Conservation (phyloP, 2,888 invertebrate genomes). For the Pheosia tremula region DNA sequence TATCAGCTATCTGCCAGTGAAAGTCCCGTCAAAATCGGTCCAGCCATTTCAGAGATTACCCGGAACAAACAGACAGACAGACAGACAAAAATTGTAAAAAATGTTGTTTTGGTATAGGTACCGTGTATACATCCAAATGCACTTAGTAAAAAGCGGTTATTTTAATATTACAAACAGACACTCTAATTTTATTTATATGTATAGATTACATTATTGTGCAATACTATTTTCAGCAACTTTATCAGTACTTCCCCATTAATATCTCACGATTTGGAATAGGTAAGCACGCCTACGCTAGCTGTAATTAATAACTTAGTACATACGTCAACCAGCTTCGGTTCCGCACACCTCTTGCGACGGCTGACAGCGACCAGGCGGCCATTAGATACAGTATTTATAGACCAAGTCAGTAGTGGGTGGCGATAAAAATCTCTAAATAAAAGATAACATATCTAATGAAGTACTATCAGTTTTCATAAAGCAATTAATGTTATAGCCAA, state of each 20-base stretch:
- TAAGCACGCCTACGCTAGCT: slow-evolving; percentile 48
- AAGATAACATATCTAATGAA: slow-evolving; percentile 26
- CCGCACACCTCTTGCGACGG: slow-evolving; percentile 58
- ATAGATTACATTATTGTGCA: not conserved
- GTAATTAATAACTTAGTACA: slow-evolving; percentile 56
- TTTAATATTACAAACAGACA: no score
- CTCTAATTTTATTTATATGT: no score
- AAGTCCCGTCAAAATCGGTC: no score
- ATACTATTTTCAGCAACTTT: slow-evolving; percentile 23
- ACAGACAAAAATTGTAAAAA: no score
- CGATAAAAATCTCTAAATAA: slow-evolving; percentile 26
- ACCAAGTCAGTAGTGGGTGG: slow-evolving; percentile 35
- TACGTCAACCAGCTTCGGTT: slow-evolving; percentile 59
- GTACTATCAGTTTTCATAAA: slow-evolving; percentile 15
- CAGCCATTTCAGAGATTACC: no score
- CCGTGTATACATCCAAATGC: no score
- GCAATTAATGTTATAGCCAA: slow-evolving; percentile 35
- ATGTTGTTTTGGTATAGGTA: no score
- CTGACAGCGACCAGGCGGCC: slow-evolving; percentile 71
- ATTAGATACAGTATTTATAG: slow-evolving; percentile 41
- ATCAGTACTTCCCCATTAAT: slow-evolving; percentile 40
- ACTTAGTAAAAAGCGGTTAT: no score
- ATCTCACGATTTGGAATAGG: slow-evolving; percentile 48
- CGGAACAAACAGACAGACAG: no score
- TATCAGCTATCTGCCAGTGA: no score